Evolutionary conservation across 2,113 vertebrate genomes (phyloP), one percentile per base, ranked within the genome.

Genomic region (Potamarius usumacintae): DNA sequence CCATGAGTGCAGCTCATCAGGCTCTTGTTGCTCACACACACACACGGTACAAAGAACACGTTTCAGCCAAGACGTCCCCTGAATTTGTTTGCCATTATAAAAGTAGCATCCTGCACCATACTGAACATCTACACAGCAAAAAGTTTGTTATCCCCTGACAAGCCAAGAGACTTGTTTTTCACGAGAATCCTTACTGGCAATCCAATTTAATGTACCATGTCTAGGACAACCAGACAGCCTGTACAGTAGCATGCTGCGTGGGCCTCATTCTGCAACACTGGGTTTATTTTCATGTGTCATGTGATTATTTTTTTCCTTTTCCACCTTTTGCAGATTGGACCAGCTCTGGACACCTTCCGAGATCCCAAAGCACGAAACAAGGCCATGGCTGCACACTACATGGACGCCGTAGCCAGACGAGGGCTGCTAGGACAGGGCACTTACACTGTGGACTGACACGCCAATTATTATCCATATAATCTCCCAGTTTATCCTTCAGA

Each of bases 301-400:
- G 67, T 74, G 65, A 79, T 79, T 42, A 42, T 42, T 42, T 42
- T 42, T 55, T 81, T 81, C 34, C 25, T 0, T 74, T 71, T 90
- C 86, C 87, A 84, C 72, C 88, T 71, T 89, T 76, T 2, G 7
- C 89, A 98, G 97, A 95, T 95, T 57, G 90, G 89, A 17, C 87
- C 96, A 65, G 95, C 95, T 34, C 95, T 99, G 5, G 92, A 96
- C 62, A 98, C 97, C 55, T 98, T 99, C 93, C 95, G 94, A 83
- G 93, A 93, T 0, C 89, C 82, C 2, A 90, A 86, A 0, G 90
- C 94, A 9, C 92, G 92, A 7, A 92, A 89, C 85, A 93, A 91
- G 74, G 96, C 96, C 0, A 76, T 96, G 83, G 94, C 90, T 81
- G 93, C 94, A 69, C 94, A 94, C 53, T 91, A 0, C 0, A 94